Evolutionary conservation across 2,888 invertebrate genomes (phyloP).

Genomic region (Dysmachus trigonus): DNA sequence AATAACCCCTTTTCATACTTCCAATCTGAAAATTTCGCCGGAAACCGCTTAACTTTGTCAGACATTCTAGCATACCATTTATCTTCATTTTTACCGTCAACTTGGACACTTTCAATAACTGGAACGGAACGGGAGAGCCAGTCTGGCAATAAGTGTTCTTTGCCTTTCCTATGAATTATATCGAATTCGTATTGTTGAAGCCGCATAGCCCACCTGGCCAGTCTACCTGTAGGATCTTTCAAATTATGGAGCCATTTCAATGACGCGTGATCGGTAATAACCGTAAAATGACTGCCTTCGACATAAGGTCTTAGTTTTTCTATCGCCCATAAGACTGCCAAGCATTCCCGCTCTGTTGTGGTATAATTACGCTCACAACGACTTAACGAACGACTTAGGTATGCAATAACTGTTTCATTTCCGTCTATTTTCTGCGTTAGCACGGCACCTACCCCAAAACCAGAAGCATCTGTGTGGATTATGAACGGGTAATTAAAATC

Average conservation of each 20-base stretch:
- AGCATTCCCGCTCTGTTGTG: constrained; percentile 41
- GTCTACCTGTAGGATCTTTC: too few relatives aligned
- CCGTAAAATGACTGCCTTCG: too few relatives aligned
- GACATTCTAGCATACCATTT: neutral
- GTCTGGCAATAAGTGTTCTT: too few relatives aligned
- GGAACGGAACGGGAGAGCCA: too few relatives aligned
- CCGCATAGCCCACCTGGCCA: too few relatives aligned
- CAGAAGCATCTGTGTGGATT: constrained; percentile 46
- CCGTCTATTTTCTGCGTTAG: constrained; percentile 27
- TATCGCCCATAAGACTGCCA: constrained; percentile 46
- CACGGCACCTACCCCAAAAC: constrained; percentile 44
- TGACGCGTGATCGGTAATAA: too few relatives aligned
- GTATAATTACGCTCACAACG: neutral
- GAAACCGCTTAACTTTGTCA: neutral
- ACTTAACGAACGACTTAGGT: constrained; percentile 33
- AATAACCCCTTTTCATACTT: neutral
- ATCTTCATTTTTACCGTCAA: neutral
- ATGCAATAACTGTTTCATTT: constrained; percentile 43
- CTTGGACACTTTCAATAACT: neutral
- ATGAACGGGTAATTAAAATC: constrained; percentile 26
- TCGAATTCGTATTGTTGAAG: constrained; percentile 40
- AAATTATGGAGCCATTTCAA: too few relatives aligned
- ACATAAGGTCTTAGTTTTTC: too few relatives aligned
- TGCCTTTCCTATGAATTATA: constrained; percentile 43
- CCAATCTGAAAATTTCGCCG: neutral